Evolutionary conservation across 2,888 invertebrate species (phyloP).

Genomic region (Drosophila hawaiiensis): DNA sequence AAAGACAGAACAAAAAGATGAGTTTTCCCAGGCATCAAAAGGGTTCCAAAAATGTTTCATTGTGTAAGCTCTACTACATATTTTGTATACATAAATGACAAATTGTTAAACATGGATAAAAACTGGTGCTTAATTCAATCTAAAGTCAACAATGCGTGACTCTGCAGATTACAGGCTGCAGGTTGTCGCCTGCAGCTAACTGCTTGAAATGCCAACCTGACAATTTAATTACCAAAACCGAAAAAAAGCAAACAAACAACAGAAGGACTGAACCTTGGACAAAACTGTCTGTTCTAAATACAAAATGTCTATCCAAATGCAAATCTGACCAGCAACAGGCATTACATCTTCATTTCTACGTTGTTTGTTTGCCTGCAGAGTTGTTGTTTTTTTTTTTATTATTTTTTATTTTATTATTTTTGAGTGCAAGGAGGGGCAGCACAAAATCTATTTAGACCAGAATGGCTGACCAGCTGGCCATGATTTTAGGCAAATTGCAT

Average conservation of each 20-base stretch:
- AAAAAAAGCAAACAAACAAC: conserved; percentile 32
- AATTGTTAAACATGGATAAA: conserved; percentile 40
- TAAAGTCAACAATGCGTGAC: conserved; percentile 69
- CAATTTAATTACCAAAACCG: conserved; percentile 73
- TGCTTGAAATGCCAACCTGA: conserved; percentile 49
- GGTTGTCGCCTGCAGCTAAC: conserved; percentile 9
- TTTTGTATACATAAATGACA: conserved; percentile 23
- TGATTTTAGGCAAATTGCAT: conserved; percentile 72
- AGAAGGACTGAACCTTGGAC: conserved; percentile 35
- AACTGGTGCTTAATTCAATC: conserved; percentile 61
- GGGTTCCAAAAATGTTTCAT: neutral
- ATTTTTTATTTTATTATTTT: neutral
- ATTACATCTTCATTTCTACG: conserved; percentile 51
- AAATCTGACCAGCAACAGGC: conserved; percentile 54
- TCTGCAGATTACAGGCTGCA: conserved; percentile 29
- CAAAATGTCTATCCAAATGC: conserved; percentile 17
- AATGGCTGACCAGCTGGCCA: conserved; percentile 54
- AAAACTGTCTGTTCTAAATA: conserved; percentile 38
- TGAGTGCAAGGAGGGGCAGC: neutral
- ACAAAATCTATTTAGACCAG: conserved; percentile 59
- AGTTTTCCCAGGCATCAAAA: neutral
- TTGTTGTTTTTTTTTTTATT: conserved; percentile 9
- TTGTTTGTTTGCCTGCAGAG: conserved; percentile 43
- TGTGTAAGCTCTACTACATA: conserved; percentile 15
- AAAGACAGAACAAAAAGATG: neutral